Percentiles rank a stretch among this genome's conserved stretches.
Evolutionary conservation across 2,888 invertebrate genomes (phyloP).

Genomic region (Linnaemya tessellans): DNA sequence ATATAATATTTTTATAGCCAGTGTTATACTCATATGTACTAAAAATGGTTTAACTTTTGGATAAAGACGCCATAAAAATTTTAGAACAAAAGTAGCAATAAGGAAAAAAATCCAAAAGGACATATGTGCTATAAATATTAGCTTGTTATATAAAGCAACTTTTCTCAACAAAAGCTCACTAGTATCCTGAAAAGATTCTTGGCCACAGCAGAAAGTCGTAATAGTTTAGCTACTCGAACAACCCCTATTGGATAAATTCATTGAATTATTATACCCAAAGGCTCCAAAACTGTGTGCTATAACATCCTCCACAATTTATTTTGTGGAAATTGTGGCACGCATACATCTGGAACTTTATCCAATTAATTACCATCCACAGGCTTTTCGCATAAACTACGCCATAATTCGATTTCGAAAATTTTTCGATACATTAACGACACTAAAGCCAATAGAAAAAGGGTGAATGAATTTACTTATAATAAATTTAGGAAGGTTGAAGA

Average conservation of each 20-base stretch:
- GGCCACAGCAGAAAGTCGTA: not conserved
- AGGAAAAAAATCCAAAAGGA: not conserved
- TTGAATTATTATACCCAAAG: not conserved
- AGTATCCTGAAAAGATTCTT: not conserved
- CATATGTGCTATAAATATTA: too few species aligned
- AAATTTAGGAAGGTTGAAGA: too few species aligned
- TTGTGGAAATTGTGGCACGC: conserved; percentile 19
- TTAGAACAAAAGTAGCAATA: not conserved
- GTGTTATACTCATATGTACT: not conserved
- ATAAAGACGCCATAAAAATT: too few species aligned
- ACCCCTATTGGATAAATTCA: not conserved
- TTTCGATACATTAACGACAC: not conserved
- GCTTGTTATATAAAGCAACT: too few species aligned
- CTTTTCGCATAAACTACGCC: not conserved
- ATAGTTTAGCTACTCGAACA: not conserved
- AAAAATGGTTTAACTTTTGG: not conserved
- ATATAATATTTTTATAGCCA: not conserved
- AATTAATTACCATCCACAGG: conserved; percentile 20
- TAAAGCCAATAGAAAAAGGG: too few species aligned
- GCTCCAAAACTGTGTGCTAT: conserved; percentile 34
- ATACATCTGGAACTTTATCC: not conserved
- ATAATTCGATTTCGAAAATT: conserved; percentile 1
- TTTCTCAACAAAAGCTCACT: not conserved
- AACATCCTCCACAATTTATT: conserved; percentile 44
- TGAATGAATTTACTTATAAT: too few species aligned